Conservation (phyloP, 2,113 vertebrate species). For the Rattus norvegicus region DNA sequence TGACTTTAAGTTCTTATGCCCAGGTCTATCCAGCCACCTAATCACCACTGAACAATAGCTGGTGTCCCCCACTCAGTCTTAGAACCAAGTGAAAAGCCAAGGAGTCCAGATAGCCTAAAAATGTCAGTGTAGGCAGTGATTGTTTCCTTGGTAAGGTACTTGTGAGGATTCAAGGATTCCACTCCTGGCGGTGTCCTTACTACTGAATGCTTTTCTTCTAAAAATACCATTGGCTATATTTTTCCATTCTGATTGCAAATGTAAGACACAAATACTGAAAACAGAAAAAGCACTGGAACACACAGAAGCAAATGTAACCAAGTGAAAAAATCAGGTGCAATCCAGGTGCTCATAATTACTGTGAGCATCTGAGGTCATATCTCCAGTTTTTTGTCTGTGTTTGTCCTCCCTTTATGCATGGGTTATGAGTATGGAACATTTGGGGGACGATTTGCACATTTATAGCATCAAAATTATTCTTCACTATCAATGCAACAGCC, state of each 20-base stretch:
- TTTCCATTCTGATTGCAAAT: neutral
- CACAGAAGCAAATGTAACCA: neutral
- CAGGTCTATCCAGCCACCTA: neutral
- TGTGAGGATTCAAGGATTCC: neutral
- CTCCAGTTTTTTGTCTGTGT: neutral
- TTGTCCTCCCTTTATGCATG: neutral
- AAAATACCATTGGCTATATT: neutral
- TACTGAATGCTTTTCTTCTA: neutral
- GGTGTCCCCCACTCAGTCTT: neutral
- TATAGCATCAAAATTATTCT: neutral
- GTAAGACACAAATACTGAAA: neutral
- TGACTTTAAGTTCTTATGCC: neutral
- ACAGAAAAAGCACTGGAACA: neutral
- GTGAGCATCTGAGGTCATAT: fast-evolving
- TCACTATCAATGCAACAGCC: neutral
- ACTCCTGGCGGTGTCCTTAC: neutral
- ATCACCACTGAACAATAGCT: neutral
- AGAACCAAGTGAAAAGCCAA: neutral
- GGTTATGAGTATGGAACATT: neutral
- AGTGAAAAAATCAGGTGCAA: neutral
- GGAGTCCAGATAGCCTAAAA: neutral
- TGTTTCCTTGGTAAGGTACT: neutral
- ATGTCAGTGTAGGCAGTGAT: neutral
- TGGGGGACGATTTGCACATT: neutral
- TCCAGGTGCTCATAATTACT: neutral